A percentile compares a stretch with the other conserved stretches of the same genome.
Evolutionary conservation across 2,797 vertebrate genomes (phyloP).

Genomic region (Aselliscus stoliczkanus): DNA sequence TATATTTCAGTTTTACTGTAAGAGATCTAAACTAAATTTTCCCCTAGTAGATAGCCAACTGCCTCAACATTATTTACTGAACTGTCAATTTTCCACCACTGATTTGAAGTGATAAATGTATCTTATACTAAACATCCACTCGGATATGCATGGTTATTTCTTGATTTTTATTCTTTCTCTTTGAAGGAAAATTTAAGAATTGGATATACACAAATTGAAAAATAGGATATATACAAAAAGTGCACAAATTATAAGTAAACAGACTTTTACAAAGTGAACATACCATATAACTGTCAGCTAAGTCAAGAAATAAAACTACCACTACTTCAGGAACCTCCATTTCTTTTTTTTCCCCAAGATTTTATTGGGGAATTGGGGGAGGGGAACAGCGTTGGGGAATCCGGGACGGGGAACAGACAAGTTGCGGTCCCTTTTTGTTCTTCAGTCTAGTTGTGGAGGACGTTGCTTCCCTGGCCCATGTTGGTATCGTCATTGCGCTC

Average conservation of each 20-base stretch:
- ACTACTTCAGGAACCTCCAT: neutral
- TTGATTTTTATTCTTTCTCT: neutral
- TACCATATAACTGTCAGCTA: neutral
- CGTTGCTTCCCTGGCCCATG: too few species aligned
- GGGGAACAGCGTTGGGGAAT: too few species aligned
- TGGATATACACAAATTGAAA: neutral
- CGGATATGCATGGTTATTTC: neutral
- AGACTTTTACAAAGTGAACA: neutral
- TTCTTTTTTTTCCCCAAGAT: too few species aligned
- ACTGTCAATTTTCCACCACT: neutral
- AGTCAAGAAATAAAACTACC: neutral
- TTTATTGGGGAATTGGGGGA: too few species aligned
- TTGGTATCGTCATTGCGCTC: too few species aligned
- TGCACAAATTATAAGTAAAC: neutral
- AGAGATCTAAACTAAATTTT: neutral
- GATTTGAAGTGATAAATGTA: conserved; percentile 1
- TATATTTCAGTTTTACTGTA: neutral
- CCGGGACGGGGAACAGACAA: too few species aligned
- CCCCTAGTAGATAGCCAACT: neutral
- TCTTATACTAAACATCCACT: neutral
- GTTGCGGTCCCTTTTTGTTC: too few species aligned
- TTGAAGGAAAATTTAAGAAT: neutral
- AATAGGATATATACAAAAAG: neutral
- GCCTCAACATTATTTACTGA: neutral
- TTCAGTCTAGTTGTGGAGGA: too few species aligned